phyloP scores from a whole-genome alignment of 2,797 vertebrate species.

The Pagetopsis macropterus region DNA sequence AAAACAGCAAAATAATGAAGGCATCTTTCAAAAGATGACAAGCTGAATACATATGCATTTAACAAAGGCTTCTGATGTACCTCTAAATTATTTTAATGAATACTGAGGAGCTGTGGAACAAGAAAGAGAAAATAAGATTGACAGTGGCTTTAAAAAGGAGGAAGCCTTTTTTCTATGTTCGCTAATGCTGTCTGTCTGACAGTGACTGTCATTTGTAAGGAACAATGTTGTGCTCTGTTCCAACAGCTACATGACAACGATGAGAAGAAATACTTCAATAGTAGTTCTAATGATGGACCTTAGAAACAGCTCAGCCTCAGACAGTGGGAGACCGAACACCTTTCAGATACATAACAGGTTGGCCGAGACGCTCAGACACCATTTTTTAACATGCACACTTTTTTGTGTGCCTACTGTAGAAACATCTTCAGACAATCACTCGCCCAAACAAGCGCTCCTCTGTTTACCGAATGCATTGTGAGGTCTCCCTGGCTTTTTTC shows the following conservation, averaged over 20 bases:
- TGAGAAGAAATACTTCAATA: constrained; percentile 80
- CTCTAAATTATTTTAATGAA: constrained; percentile 85
- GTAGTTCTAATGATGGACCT: constrained; percentile 81
- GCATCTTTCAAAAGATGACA: constrained; percentile 80
- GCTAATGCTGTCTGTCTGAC: constrained; percentile 79
- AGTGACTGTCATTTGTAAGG: constrained; percentile 84
- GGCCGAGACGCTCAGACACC: constrained; percentile 46
- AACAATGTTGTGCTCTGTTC: constrained; percentile 78
- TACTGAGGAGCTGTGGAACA: constrained; percentile 76
- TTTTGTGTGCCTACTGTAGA: constrained; percentile 48
- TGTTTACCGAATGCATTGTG: constrained; percentile 72
- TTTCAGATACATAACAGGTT: constrained; percentile 80
- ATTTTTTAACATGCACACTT: constrained; percentile 50
- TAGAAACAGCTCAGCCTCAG: constrained; percentile 70
- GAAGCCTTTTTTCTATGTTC: constrained; percentile 73
- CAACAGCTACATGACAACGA: constrained; percentile 78
- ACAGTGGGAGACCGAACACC: constrained; percentile 67
- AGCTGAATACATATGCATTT: constrained; percentile 78
- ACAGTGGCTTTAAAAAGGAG: constrained; percentile 82
- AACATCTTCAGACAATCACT: constrained; percentile 71
- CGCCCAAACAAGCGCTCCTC: constrained; percentile 69
- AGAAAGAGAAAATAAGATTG: constrained; percentile 81
- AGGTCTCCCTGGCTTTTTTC: constrained; percentile 32
- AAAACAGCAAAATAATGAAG: constrained; percentile 75
- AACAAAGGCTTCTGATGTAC: constrained; percentile 79